Conservation (phyloP, 2,888 invertebrate genomes). For the Stegana nigrithorax region DNA sequence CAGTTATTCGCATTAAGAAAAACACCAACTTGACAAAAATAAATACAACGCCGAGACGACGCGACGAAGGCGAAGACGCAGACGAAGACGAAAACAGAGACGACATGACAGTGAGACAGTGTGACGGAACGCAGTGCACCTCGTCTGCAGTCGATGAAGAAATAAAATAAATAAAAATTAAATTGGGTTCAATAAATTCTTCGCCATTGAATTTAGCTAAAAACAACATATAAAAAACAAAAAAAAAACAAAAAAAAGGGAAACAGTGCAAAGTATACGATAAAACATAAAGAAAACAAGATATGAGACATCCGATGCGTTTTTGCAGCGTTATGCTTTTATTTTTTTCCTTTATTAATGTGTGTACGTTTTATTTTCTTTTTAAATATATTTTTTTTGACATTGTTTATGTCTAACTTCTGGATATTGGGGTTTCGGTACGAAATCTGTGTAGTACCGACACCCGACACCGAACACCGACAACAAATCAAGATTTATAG, state of each 20-base stretch:
- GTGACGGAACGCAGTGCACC: background rate
- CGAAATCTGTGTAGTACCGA: too few relatives aligned
- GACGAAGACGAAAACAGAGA: too few relatives aligned
- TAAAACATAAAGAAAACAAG: background rate
- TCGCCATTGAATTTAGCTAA: background rate
- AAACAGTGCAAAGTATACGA: background rate
- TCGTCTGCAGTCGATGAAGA: background rate
- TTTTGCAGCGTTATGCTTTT: background rate
- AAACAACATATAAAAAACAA: background rate
- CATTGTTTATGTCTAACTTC: too few relatives aligned
- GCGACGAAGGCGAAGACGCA: too few relatives aligned
- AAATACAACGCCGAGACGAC: background rate
- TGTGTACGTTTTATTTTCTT: too few relatives aligned
- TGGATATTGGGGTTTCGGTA: too few relatives aligned
- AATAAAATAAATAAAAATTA: slow-evolving; percentile 12
- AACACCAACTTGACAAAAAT: background rate
- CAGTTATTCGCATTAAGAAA: background rate
- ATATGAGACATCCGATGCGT: background rate
- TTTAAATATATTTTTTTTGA: too few relatives aligned
- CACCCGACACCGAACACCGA: too few relatives aligned
- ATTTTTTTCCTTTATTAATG: too few relatives aligned
- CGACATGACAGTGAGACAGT: background rate
- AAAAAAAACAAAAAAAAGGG: background rate
- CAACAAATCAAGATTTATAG: too few relatives aligned
- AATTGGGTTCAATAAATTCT: slow-evolving; percentile 13